Evolutionary conservation across 2,797 vertebrate species (phyloP).

Genomic region (Phoebastria nigripes): DNA sequence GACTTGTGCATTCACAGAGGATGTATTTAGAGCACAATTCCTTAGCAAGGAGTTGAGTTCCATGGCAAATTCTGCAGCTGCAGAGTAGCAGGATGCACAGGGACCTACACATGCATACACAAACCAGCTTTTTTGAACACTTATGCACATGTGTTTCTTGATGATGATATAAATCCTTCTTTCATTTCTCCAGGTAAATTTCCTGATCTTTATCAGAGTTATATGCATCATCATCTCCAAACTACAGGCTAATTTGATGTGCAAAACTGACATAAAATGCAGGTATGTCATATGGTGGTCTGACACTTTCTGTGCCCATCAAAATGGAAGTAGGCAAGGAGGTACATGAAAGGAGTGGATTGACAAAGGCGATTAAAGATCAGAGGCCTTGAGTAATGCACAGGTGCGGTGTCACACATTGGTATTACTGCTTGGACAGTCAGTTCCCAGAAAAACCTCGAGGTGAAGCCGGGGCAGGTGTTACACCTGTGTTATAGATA

Average conservation of each 20-base stretch:
- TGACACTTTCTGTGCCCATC: background rate
- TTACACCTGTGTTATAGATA: background rate
- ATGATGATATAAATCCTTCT: background rate
- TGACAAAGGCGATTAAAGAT: background rate
- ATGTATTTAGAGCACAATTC: background rate
- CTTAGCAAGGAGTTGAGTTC: background rate
- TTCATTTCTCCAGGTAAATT: conserved; percentile 85
- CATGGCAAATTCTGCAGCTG: background rate
- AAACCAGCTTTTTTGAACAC: background rate
- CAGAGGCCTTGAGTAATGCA: background rate
- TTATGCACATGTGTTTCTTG: background rate
- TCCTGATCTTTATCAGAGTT: conserved; percentile 95
- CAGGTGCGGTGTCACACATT: background rate
- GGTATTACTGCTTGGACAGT: background rate
- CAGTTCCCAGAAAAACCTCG: background rate
- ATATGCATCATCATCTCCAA: conserved; percentile 97
- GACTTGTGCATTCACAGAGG: background rate
- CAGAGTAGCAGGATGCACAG: background rate
- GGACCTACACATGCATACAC: background rate
- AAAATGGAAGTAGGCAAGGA: background rate
- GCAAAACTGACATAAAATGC: conserved; percentile 97
- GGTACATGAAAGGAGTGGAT: background rate
- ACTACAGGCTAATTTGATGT: conserved; percentile 94
- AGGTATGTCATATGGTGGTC: conserved; percentile 76
- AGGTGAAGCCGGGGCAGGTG: background rate